Base-by-base conservation (phyloP, 1,140 invertebrate species). In the Apis cerana region DNA sequence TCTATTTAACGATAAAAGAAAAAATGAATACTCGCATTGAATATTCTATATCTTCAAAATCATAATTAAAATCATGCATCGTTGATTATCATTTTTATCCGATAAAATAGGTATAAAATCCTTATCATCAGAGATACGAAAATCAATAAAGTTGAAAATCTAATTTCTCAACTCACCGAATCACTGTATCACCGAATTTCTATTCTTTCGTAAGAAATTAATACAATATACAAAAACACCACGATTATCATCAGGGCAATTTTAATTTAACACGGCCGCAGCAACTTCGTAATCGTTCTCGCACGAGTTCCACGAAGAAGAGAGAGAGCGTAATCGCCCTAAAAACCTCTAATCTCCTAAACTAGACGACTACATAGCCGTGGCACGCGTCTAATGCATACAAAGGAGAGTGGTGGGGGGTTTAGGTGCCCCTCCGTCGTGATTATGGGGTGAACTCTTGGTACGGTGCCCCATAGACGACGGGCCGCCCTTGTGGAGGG, bases 261-360 rank as follows among this genome's bases (percentile, higher is more conserved):
- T 78, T 77, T 48, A 33, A 48, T 27, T 27, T 50, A 70, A 58
- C 33, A 83, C 50, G 17, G 4, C 52, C 75, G n/a, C 33, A 43
- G 23, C 48, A 78, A 78, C 23, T 61, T 59, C 15, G 48, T 69
- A 43, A 48, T 80, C 70, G 19, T 33, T 10, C 23, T 68, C 17
- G 75, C 81, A 84, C 48, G 74, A 89, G 89, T 88, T 88, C 87
- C 86, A 87, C 50, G 89, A 89, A 92, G 89, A 89, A 43, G 33
- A 83, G 89, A 83, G 89, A 43, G 33, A 83, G 89, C 91, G 90
- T 91, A 92, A 93, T 93, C 90, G 89, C 88, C 89, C 92, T 89
- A 92, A 90, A 94, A 93, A 94, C 92, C 92, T 92, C 93, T 93
- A 94, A 94, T 93, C 92, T 92, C 69, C 89, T 91, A 91, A 76